Conservation (phyloP, 2,113 vertebrate species). For the Passerina amoena region DNA sequence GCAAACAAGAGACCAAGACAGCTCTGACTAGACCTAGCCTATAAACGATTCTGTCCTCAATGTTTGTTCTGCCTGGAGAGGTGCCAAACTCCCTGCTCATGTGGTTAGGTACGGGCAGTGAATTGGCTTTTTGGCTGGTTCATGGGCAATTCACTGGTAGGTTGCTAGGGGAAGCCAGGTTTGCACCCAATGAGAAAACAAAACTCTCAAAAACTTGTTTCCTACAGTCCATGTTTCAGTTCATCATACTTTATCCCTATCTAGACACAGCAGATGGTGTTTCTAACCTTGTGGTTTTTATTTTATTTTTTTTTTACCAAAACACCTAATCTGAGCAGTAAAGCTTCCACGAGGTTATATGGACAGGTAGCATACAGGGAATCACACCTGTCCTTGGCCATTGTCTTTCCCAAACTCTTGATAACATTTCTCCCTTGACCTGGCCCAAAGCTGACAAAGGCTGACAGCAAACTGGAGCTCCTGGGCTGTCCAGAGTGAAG, state of each 20-base stretch:
- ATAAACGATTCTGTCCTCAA: conserved; percentile 58
- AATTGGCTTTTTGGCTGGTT: background rate
- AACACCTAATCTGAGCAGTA: background rate
- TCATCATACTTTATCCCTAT: background rate
- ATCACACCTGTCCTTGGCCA: background rate
- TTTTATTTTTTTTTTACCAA: background rate
- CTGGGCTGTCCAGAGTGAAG: background rate
- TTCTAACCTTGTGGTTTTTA: accelerated
- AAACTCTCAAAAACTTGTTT: background rate
- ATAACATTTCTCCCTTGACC: background rate
- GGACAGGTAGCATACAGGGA: background rate
- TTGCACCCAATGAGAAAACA: background rate
- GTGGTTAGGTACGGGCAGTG: conserved; percentile 10
- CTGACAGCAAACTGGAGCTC: background rate
- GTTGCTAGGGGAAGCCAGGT: background rate
- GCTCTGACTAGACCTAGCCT: background rate
- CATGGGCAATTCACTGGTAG: background rate
- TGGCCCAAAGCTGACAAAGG: background rate
- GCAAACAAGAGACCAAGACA: conserved; percentile 41
- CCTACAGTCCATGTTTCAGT: accelerated
- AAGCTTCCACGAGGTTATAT: background rate
- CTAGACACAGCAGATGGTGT: background rate
- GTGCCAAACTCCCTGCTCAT: background rate
- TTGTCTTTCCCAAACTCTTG: background rate
- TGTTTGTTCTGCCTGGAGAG: conserved; percentile 26